Evolutionary conservation across 2,888 invertebrate genomes (phyloP), one percentile per base, ranked within the genome.

Genomic region (Thyatira batis): DNA sequence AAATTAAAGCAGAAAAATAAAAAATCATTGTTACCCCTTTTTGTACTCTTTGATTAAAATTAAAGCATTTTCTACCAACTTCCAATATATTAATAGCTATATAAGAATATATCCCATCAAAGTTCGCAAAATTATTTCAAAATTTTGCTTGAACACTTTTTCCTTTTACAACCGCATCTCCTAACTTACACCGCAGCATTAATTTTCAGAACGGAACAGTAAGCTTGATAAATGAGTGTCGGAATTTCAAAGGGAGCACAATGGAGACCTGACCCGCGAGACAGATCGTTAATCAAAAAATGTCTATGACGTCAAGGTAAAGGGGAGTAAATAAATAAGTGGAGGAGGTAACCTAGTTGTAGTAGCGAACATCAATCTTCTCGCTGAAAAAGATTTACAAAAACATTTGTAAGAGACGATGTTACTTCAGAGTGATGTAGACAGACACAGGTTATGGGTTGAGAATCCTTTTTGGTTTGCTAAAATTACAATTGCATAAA

Each of bases 161-260:
- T 48, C 57, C 51, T 53, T 53, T 43, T 33, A 51, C 54, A 70
- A 69, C 69, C 55, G 52, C 63, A 74, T 72, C 70, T 71, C 73
- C 59, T 74, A 63, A 72, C 74, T 84, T 83, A 73, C 63, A 68
- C 80, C 77, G 60, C 57, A 56, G 73, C 79, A 80, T 86, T 89
- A 87, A 89, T 89, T 88, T 87, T 80, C 84, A 83, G 78, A 82
- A 78, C 80, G 76, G 82, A 80, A 80, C 83, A 78, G 86, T 89
- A 87, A 90, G 89, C 90, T 87, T 91, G 91, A 91, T 91, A 89
- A 90, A 90, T 89, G 88, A 85, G 82, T 80, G 85, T 78, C 83
- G 83, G 82, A 83, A 83, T 86, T 84, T 87, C 83, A 86, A 89
- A 87, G 84, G 87, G 84, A 69, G 78, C 80, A 89, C 89, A 89